Evolutionary conservation across 2,888 invertebrate genomes (phyloP).

Genomic region (Rhamphomyia laevipes): DNA sequence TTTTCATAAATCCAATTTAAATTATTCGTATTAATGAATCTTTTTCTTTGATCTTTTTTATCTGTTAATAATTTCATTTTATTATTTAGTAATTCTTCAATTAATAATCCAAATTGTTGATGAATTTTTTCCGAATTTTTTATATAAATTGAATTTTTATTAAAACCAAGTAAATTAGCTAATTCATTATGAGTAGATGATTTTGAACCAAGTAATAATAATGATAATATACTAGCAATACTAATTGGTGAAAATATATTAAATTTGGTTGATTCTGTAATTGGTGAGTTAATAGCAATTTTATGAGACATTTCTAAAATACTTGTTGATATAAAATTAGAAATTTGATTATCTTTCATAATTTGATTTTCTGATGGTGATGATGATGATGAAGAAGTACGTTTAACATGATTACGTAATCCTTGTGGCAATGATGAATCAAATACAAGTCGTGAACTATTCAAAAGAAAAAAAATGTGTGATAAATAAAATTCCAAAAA

Average conservation of each 20-base stretch:
- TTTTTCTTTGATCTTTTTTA: not conserved
- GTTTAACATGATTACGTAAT: too few species aligned
- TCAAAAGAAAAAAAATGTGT: too few species aligned
- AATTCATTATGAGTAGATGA: conserved; percentile 57
- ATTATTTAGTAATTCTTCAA: conserved; percentile 14
- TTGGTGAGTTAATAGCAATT: too few species aligned
- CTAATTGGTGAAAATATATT: conserved; percentile 57
- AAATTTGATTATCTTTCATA: too few species aligned
- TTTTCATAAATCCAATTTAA: too few species aligned
- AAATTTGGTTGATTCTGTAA: conserved; percentile 5
- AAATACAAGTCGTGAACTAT: too few species aligned
- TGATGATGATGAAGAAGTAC: too few species aligned
- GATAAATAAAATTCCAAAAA: too few species aligned
- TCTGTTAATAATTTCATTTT: not conserved
- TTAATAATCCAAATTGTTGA: conserved; percentile 14
- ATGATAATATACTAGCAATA: conserved; percentile 50
- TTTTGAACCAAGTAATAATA: conserved; percentile 55
- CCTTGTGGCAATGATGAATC: too few species aligned
- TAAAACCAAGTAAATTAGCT: conserved; percentile 43
- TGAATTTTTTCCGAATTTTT: conserved; percentile 10
- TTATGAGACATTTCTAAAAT: too few species aligned
- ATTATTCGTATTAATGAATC: conserved; percentile 1
- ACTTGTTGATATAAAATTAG: too few species aligned
- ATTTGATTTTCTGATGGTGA: too few species aligned
- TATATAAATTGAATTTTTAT: conserved; percentile 5